A percentile compares a stretch with the other conserved stretches of the same genome.
These are phyloP conservation scores for Gymnogyps californianus DNA, from an alignment of 2,113 vertebrate genomes.

Conservation along the genomic window DNA sequence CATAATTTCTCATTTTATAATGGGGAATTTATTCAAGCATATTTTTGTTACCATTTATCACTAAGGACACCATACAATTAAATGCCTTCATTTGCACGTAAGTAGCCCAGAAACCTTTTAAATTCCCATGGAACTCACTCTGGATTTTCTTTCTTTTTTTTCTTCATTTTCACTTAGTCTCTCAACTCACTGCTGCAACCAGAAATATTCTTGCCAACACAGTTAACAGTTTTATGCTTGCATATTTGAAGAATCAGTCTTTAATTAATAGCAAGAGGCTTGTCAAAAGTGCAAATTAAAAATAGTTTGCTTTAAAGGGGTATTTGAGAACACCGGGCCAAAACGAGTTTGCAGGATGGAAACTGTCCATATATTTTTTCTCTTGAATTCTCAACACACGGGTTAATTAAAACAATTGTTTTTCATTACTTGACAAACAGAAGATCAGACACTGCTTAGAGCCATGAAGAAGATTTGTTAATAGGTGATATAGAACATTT, in stretches of 20 bases:
- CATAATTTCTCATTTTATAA: conserved; percentile 67
- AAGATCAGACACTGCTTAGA: not conserved
- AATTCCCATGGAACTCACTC: not conserved
- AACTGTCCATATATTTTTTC: not conserved
- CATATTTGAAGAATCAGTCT: not conserved
- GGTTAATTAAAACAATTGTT: not conserved
- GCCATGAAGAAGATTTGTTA: not conserved
- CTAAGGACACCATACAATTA: conserved; percentile 48
- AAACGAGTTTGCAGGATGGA: not conserved
- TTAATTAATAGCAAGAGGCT: not conserved
- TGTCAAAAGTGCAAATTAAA: not conserved
- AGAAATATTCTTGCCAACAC: not conserved
- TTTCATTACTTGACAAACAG: not conserved
- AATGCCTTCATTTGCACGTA: conserved; percentile 52
- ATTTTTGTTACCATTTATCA: conserved; percentile 40
- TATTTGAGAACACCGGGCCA: not conserved
- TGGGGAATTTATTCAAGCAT: conserved; percentile 65
- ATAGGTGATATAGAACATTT: not conserved
- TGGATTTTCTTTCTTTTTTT: not conserved
- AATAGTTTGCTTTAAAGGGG: not conserved
- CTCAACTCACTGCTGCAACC: not conserved
- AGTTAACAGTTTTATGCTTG: not conserved
- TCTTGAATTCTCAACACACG: not conserved
- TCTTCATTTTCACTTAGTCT: not conserved
- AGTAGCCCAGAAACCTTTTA: not conserved